phyloP scores from a whole-genome alignment of 2,797 vertebrate genomes.

The Channallabes apus region DNA sequence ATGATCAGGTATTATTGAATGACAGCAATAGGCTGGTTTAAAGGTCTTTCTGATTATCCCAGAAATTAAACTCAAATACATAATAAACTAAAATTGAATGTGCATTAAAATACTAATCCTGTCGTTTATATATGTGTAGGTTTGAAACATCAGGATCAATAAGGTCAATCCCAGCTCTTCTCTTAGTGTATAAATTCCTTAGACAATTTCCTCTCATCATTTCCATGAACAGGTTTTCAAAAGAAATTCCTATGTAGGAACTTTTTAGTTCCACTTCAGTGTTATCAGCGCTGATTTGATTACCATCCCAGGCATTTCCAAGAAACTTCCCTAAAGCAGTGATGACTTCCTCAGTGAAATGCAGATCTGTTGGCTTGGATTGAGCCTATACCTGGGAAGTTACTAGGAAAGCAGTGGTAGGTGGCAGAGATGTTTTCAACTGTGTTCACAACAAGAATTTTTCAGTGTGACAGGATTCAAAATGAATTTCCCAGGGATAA shows the following conservation, averaged over 20 bases:
- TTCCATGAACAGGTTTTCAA: neutral
- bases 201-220: neutral
- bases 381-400: neutral
- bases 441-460: neutral
- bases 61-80: neutral
- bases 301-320: neutral
- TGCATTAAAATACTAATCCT: neutral
- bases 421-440: neutral
- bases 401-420: neutral
- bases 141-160: neutral
- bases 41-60: neutral
- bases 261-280: neutral
- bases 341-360: neutral
- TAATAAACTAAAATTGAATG: neutral
- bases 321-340: neutral
- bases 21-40: neutral
- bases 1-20: neutral
- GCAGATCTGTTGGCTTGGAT: neutral
- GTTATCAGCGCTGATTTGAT: neutral
- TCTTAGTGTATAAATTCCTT: neutral
- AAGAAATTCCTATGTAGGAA: neutral
- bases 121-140: neutral
- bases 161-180: neutral
- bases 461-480: neutral
- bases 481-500: neutral